Percentiles rank a stretch among this genome's conserved stretches.
Evolutionary conservation across 1,140 invertebrate genomes (phyloP).

Genomic region (Neodiprion fabricii): DNA sequence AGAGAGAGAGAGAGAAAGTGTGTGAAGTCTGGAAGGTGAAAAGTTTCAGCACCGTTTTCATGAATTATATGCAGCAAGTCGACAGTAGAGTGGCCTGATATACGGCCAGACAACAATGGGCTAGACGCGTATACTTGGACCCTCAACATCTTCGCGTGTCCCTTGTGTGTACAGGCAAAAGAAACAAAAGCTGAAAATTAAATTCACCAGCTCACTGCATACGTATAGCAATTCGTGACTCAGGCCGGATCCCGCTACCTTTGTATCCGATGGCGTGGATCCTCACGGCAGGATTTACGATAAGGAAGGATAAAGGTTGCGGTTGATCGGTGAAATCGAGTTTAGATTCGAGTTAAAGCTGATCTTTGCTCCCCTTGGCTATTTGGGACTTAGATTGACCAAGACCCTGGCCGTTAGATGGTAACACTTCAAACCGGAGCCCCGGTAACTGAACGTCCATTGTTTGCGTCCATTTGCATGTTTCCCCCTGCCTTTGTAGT

Average conservation of each 20-base stretch:
- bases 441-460: too few species aligned
- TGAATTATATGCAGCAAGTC: not conserved
- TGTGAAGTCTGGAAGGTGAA: not conserved
- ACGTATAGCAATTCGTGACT: not conserved
- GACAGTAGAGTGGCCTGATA: not conserved
- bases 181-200: not conserved
- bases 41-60: not conserved
- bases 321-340: too few species aligned
- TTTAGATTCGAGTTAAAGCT: too few species aligned
- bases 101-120: not conserved
- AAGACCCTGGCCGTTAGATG: too few species aligned
- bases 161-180: too few species aligned
- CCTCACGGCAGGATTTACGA: not conserved
- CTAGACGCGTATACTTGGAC: not conserved
- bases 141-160: not conserved
- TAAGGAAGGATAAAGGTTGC: too few species aligned
- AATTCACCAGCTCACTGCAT: not conserved
- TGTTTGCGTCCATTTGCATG: too few species aligned
- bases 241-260: not conserved
- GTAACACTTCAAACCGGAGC: too few species aligned
- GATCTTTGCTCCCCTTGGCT: too few species aligned
- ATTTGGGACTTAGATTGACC: too few species aligned
- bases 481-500: too few species aligned
- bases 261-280: not conserved
- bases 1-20: not conserved